phyloP scores from a whole-genome alignment of 2,113 vertebrate genomes.

The Calypte anna region DNA sequence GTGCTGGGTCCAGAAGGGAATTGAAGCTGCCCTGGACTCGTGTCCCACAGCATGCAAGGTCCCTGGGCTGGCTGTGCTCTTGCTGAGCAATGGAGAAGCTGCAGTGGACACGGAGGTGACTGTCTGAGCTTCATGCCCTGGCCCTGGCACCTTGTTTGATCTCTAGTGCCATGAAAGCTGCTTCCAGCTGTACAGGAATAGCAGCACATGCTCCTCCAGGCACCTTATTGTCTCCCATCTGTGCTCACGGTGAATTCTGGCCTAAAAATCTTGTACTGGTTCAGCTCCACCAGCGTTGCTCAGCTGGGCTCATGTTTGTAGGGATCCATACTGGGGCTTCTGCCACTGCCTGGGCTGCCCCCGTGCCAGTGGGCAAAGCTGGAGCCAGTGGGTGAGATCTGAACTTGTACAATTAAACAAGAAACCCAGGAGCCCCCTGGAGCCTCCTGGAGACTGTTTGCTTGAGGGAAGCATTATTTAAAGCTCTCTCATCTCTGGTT shows the following conservation, averaged over 20 bases:
- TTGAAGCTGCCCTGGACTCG: not conserved
- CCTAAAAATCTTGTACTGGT: not conserved
- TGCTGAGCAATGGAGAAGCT: not conserved
- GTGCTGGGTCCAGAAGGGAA: not conserved
- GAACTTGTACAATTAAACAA: not conserved
- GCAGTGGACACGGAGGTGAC: not conserved
- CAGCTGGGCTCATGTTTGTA: accelerated
- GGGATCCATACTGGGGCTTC: not conserved
- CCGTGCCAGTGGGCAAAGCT: accelerated
- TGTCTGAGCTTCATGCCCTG: not conserved
- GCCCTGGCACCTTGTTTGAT: not conserved
- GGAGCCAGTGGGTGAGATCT: accelerated
- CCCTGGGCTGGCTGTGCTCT: not conserved
- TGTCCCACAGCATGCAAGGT: accelerated
- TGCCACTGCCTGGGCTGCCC: not conserved
- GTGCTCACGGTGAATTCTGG: not conserved
- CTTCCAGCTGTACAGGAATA: not conserved
- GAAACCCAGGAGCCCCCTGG: not conserved
- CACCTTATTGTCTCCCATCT: accelerated
- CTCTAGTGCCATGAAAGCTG: not conserved
- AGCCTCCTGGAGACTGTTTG: not conserved
- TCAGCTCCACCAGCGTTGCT: not conserved
- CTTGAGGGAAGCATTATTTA: not conserved
- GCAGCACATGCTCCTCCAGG: not conserved
- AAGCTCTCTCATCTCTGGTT: not conserved